Conservation (phyloP, 2,888 invertebrate genomes). For the Callyntrura guangdongensis region DNA sequence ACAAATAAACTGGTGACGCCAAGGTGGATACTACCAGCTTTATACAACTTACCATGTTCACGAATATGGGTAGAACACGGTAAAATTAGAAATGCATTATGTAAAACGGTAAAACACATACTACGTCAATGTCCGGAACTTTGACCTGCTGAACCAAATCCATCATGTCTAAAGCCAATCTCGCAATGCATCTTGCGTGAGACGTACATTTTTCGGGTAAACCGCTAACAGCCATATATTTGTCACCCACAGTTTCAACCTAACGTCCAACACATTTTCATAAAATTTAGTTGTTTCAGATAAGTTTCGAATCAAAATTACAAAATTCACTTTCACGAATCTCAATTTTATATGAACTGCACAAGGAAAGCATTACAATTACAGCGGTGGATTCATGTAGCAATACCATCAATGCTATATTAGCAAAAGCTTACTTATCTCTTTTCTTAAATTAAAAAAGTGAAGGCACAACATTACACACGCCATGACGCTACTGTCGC, state of each 20-base stretch:
- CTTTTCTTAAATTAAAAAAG: too few relatives aligned
- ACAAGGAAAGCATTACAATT: too few relatives aligned
- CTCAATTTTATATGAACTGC: too few relatives aligned
- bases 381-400: too few relatives aligned
- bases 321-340: too few relatives aligned
- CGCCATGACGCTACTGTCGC: too few relatives aligned
- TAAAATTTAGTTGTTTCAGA: too few relatives aligned
- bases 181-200: conserved; percentile 96
- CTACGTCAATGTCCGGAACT: conserved; percentile 95
- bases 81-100: neutral
- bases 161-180: conserved; percentile 97
- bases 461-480: too few relatives aligned
- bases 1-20: neutral
- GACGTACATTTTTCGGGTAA: conserved; percentile 95
- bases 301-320: too few relatives aligned
- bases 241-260: conserved; percentile 99
- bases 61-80: neutral
- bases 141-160: conserved; percentile 95
- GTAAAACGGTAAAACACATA: conserved; percentile 87
- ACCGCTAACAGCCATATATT: conserved; percentile 99
- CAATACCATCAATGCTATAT: too few relatives aligned
- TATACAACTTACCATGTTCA: neutral
- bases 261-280: conserved; percentile 85
- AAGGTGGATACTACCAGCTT: neutral
- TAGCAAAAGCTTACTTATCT: too few relatives aligned